These are phyloP conservation scores for Zhengitettix transpicula DNA, from an alignment of 2,888 invertebrate genomes.

Conservation along the genomic window DNA sequence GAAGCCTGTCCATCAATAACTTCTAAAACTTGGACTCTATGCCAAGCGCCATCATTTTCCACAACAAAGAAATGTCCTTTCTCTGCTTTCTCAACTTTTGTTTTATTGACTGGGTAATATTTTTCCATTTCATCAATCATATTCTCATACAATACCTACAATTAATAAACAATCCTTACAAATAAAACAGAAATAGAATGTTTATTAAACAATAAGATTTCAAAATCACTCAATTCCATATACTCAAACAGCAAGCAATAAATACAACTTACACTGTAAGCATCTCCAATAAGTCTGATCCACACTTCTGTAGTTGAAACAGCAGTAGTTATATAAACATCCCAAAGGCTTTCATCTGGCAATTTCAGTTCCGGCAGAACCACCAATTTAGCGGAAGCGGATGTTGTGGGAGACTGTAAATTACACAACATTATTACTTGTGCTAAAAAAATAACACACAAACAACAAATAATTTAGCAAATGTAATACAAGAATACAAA, in stretches of 20 bases:
- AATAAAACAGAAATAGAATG: background rate
- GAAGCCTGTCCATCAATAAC: slow-evolving; percentile 14
- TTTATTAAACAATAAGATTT: background rate
- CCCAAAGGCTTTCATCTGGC: slow-evolving; percentile 34
- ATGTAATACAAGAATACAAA: slow-evolving; percentile 3
- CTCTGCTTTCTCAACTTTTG: slow-evolving; percentile 16
- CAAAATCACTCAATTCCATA: background rate
- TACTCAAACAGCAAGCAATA: background rate
- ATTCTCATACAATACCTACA: slow-evolving; percentile 3
- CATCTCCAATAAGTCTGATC: slow-evolving; percentile 44
- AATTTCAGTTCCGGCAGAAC: slow-evolving; percentile 17
- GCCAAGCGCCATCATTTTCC: slow-evolving; percentile 27
- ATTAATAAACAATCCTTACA: background rate
- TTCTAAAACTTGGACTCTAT: slow-evolving; percentile 27
- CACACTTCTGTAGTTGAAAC: slow-evolving; percentile 45
- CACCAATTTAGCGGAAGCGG: slow-evolving; percentile 12
- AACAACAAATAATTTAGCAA: slow-evolving; percentile 1
- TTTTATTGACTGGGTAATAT: slow-evolving; percentile 21
- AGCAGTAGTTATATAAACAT: slow-evolving; percentile 42
- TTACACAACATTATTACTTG: no score
- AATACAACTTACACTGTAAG: slow-evolving; percentile 37
- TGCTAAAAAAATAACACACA: no score
- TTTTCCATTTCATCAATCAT: slow-evolving; percentile 26
- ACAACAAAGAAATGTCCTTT: slow-evolving; percentile 28
- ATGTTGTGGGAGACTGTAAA: slow-evolving; percentile 4